Percentiles rank a stretch among this genome's conserved stretches.
phyloP scores from a whole-genome alignment of 2,797 vertebrate species.

The Pangasius djambal region DNA sequence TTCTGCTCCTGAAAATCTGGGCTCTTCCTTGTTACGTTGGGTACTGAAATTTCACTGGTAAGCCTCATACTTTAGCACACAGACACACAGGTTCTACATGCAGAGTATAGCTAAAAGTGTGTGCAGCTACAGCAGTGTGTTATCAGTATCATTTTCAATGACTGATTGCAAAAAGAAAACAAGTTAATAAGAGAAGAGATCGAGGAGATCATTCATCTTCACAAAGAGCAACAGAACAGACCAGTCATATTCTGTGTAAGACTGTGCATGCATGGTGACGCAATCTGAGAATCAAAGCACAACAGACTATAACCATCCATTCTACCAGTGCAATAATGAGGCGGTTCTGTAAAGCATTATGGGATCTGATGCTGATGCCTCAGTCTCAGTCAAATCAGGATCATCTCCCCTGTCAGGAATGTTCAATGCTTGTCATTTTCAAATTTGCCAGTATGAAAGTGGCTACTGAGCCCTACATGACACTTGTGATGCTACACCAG shows the following conservation, averaged over 20 bases:
- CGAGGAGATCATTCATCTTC: background rate
- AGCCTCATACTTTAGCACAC: background rate
- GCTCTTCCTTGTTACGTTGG: background rate
- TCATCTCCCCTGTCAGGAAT: background rate
- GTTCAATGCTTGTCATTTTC: background rate
- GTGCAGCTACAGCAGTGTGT: background rate
- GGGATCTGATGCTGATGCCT: background rate
- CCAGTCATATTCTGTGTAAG: background rate
- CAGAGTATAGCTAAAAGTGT: background rate
- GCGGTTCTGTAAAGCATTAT: background rate
- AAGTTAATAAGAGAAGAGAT: background rate
- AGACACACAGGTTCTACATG: background rate
- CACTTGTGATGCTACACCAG: slow-evolving; percentile 11
- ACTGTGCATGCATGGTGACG: background rate
- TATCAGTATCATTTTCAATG: background rate
- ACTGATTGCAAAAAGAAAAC: background rate
- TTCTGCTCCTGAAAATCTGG: background rate
- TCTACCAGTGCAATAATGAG: background rate
- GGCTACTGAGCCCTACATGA: background rate
- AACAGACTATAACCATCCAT: background rate
- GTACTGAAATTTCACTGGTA: slow-evolving; percentile 3
- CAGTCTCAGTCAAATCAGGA: background rate
- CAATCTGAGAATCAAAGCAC: background rate
- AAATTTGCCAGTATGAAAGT: background rate
- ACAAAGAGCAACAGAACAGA: background rate